Percentiles rank a stretch among this genome's conserved stretches.
phyloP scores from a whole-genome alignment of 2,888 invertebrate genomes.

The Pocota personata region DNA sequence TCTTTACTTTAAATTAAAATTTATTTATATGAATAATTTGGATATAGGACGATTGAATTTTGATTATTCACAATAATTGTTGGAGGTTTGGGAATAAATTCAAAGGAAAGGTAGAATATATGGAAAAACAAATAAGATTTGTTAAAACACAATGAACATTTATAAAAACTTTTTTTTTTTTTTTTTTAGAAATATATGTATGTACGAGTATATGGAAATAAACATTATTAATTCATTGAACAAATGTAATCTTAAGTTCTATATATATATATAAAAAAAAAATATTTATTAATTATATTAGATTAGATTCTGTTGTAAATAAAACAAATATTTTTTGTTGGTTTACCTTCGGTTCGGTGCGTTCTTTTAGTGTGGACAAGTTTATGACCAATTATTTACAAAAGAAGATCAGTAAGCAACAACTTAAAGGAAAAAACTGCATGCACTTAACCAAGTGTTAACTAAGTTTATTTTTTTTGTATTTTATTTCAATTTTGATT shows the following conservation, averaged over 20 bases:
- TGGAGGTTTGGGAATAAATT: background rate
- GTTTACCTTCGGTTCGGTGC: constrained; percentile 81
- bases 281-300: constrained; percentile 62
- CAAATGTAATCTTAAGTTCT: constrained; percentile 57
- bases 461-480: constrained; percentile 1
- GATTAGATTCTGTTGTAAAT: constrained; percentile 72
- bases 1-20: background rate
- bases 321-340: constrained; percentile 76
- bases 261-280: constrained; percentile 38
- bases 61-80: constrained; percentile 52
- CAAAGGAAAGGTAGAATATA: constrained; percentile 43
- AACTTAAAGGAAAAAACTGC: constrained; percentile 56
- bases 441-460: constrained; percentile 65
- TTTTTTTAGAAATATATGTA: constrained; percentile 25
- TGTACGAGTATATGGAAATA: constrained; percentile 26
- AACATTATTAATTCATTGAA: constrained; percentile 60
- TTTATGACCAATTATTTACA: constrained; percentile 78
- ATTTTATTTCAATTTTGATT: background rate
- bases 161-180: constrained; percentile 47
- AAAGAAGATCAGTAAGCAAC: constrained; percentile 71
- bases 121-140: constrained; percentile 54
- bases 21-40: background rate
- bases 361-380: constrained; percentile 80
- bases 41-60: constrained; percentile 34
- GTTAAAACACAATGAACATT: constrained; percentile 70